phyloP scores from a whole-genome alignment of 2,888 invertebrate genomes.

The Caenorhabditis japonica region DNA sequence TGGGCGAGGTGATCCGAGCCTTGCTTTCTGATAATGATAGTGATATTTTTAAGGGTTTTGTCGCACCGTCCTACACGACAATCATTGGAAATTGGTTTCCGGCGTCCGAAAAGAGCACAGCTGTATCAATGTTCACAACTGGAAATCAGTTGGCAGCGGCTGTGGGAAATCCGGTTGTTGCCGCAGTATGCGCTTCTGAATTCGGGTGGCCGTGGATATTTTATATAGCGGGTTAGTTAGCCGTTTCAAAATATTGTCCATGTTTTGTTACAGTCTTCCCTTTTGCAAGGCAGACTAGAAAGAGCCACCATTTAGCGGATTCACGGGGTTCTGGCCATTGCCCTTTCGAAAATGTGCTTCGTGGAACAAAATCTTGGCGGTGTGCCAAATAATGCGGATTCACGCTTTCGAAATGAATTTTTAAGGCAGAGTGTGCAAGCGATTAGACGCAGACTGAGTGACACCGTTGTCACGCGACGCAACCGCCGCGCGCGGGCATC shows the following conservation, averaged over 20 bases:
- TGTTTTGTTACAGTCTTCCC: too few species aligned
- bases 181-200: slow-evolving; percentile 61
- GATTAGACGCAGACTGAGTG: too few species aligned
- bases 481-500: too few species aligned
- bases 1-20: slow-evolving; percentile 61
- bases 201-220: slow-evolving; percentile 68
- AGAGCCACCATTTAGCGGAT: too few species aligned
- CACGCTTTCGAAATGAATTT: too few species aligned
- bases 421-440: too few species aligned
- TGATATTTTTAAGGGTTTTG: slow-evolving; percentile 56
- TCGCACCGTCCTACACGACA: slow-evolving; percentile 65
- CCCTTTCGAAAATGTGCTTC: too few species aligned
- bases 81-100: slow-evolving; percentile 71
- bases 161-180: slow-evolving; percentile 64
- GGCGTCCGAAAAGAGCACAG: slow-evolving; percentile 64
- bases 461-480: too few species aligned
- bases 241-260: not conserved
- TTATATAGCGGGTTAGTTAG: slow-evolving; percentile 61
- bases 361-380: too few species aligned
- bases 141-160: slow-evolving; percentile 65
- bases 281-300: too few species aligned
- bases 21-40: not conserved
- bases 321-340: too few species aligned
- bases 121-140: slow-evolving; percentile 65
- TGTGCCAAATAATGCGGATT: too few species aligned